Evolutionary conservation across 2,797 vertebrate genomes (phyloP).

Genomic region (Siniperca scherzeri): DNA sequence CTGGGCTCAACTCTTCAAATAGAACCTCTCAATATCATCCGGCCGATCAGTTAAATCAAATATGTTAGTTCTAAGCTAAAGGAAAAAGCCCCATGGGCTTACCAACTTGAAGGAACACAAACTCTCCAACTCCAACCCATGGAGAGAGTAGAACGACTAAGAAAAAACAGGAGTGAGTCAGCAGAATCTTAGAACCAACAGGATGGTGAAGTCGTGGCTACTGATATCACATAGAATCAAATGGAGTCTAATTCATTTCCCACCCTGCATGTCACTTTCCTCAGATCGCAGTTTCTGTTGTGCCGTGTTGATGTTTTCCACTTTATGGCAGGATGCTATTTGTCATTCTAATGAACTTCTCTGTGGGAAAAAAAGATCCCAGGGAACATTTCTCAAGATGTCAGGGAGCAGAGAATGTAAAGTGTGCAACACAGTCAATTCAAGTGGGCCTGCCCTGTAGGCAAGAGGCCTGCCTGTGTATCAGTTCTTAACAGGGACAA

Average conservation of each 20-base stretch:
- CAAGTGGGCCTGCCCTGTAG: slow-evolving; percentile 81
- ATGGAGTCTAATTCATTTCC: slow-evolving; percentile 85
- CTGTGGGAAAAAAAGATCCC: slow-evolving; percentile 84
- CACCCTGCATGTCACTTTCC: slow-evolving; percentile 84
- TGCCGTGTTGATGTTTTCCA: slow-evolving; percentile 86
- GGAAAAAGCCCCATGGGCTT: slow-evolving; percentile 55
- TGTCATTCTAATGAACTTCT: slow-evolving; percentile 90
- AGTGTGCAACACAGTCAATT: slow-evolving; percentile 83
- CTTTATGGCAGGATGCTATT: slow-evolving; percentile 87
- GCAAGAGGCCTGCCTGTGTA: slow-evolving; percentile 73
- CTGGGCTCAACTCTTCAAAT: slow-evolving; percentile 73
- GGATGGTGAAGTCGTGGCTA: slow-evolving; percentile 65
- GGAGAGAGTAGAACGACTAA: slow-evolving; percentile 44
- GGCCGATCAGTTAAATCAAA: slow-evolving; percentile 75
- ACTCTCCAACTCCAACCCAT: slow-evolving; percentile 52
- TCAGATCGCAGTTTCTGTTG: slow-evolving; percentile 84
- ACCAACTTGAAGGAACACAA: slow-evolving; percentile 60
- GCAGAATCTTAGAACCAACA: slow-evolving; percentile 78
- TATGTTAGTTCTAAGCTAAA: slow-evolving; percentile 69
- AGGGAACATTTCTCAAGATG: slow-evolving; percentile 87
- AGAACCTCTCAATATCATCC: slow-evolving; percentile 69
- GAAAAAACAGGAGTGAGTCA: slow-evolving; percentile 80
- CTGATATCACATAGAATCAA: slow-evolving; percentile 85
- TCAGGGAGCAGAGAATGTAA: slow-evolving; percentile 84
- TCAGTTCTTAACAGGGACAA: slow-evolving; percentile 76